Conservation (phyloP, 2,888 invertebrate species). For the Dasypolia templi region DNA sequence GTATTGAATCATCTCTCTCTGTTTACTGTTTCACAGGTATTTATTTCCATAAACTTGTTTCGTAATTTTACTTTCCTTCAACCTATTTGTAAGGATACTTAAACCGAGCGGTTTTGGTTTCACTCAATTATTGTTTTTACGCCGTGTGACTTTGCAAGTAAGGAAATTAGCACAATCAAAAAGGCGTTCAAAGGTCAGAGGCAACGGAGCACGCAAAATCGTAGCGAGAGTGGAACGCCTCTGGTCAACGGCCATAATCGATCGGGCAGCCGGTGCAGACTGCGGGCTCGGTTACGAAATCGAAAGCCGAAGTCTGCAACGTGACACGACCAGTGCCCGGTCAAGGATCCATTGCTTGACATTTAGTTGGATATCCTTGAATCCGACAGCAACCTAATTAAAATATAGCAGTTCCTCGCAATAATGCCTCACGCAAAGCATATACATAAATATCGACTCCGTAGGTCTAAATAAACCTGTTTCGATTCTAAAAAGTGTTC, state of each 20-base stretch:
- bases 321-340: constrained; percentile 79
- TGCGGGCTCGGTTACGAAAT: constrained; percentile 82
- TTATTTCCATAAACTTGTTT: constrained; percentile 79
- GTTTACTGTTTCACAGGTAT: constrained; percentile 77
- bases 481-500: constrained; percentile 7
- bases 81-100: constrained; percentile 51
- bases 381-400: constrained; percentile 16
- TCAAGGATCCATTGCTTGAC: constrained; percentile 77
- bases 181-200: constrained; percentile 72
- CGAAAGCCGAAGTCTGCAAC: constrained; percentile 78
- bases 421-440: constrained; percentile 11
- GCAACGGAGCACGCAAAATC: constrained; percentile 70
- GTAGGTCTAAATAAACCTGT: constrained; percentile 2
- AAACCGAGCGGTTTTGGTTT: constrained; percentile 22
- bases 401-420: constrained; percentile 11
- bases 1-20: constrained; percentile 83
- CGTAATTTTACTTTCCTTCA: constrained; percentile 77
- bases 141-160: constrained; percentile 58
- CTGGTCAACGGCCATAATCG: constrained; percentile 84
- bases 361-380: constrained; percentile 31
- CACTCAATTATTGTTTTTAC: constrained; percentile 42
- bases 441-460: not conserved
- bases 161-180: constrained; percentile 70
- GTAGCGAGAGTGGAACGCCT: constrained; percentile 80
- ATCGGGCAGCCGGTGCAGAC: constrained; percentile 75